A percentile compares a stretch with the other conserved stretches of the same genome.
phyloP scores from a whole-genome alignment of 1,140 invertebrate genomes.

The Galleria mellonella region DNA sequence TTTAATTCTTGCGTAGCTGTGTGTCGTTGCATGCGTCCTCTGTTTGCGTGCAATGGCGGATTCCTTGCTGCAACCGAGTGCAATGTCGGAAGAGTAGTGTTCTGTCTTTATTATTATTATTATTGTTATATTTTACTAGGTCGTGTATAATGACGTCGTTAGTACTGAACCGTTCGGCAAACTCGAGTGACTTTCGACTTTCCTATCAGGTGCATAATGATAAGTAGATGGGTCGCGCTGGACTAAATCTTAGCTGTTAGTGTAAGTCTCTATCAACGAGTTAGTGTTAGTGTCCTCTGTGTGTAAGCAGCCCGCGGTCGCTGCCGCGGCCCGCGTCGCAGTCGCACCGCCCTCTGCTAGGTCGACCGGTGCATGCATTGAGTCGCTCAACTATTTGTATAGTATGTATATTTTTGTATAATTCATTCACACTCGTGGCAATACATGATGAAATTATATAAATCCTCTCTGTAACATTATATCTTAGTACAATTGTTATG shows the following conservation, averaged over 20 bases:
- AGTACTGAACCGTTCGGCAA: constrained; percentile 10
- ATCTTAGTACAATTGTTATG: constrained; percentile 63
- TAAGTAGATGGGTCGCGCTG: constrained; percentile 16
- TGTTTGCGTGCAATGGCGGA: no score
- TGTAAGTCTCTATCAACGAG: constrained; percentile 66
- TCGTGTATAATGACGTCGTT: neutral
- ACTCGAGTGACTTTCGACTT: constrained; percentile 20
- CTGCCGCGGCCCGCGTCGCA: constrained; percentile 6
- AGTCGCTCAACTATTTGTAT: constrained; percentile 61
- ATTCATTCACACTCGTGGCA: constrained; percentile 66
- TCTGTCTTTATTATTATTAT: no score
- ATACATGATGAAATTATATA: constrained; percentile 59
- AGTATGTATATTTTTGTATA: constrained; percentile 73
- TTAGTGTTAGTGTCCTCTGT: constrained; percentile 56
- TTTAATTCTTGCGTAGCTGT: no score
- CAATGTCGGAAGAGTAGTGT: no score
- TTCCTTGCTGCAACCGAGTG: no score
- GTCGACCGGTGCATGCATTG: constrained; percentile 40
- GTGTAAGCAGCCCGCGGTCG: no score
- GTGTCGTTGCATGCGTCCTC: no score
- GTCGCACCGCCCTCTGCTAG: constrained; percentile 11
- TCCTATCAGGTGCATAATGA: constrained; percentile 23
- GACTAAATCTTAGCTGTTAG: constrained; percentile 23
- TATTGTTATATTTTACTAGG: no score
- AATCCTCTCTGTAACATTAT: constrained; percentile 53